Evolutionary conservation across 35 echinoderm and acorn worm genomes (phyloP).

Genomic region (Acanthaster planci): DNA sequence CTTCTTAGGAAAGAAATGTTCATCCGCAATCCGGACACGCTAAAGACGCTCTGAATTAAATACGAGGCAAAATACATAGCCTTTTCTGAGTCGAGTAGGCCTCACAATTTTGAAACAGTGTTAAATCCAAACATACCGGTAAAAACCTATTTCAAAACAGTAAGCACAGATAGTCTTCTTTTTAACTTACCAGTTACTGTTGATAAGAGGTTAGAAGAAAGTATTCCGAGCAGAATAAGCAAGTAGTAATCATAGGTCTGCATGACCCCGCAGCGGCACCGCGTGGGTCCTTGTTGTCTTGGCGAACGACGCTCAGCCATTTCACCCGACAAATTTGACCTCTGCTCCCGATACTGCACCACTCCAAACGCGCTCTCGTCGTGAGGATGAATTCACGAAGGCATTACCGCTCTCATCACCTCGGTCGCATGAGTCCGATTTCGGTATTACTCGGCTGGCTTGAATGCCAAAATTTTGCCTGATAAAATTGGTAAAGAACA

Average conservation of each 20-base stretch:
- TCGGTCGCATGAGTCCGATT: not conserved
- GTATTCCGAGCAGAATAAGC: not conserved
- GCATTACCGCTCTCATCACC: not conserved
- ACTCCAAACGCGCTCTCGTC: constrained; percentile 1
- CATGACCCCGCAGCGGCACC: not conserved
- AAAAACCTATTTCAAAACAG: no score
- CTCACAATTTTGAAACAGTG: no score
- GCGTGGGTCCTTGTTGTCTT: constrained; percentile 13
- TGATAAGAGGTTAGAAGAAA: not conserved
- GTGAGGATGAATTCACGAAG: not conserved
- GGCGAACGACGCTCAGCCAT: constrained; percentile 23
- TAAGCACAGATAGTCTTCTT: no score
- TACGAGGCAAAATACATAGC: no score
- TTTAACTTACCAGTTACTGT: not conserved
- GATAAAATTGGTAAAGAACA: not conserved
- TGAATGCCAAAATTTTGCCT: not conserved
- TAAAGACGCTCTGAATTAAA: no score
- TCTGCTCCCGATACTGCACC: not conserved
- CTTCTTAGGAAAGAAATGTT: no score
- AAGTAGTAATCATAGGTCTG: not conserved
- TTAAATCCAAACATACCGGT: no score
- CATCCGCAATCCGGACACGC: no score
- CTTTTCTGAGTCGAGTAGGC: no score
- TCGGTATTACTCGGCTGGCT: not conserved
- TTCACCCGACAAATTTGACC: constrained; percentile 18